phyloP scores from a whole-genome alignment of 2,113 vertebrate species.

The Spea multiplicata region DNA sequence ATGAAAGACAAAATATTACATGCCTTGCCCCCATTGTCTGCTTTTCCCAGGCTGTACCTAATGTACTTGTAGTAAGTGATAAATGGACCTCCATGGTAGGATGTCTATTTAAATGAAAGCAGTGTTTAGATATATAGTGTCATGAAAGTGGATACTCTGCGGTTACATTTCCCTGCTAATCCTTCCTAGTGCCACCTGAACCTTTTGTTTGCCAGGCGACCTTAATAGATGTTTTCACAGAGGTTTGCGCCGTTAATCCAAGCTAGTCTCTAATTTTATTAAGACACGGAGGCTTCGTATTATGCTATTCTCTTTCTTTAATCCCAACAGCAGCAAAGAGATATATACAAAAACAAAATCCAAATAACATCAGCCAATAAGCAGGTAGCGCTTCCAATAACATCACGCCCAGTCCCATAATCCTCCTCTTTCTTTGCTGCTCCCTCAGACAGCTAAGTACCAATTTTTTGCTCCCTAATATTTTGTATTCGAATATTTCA shows the following conservation, averaged over 20 bases:
- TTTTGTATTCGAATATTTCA: too few species aligned
- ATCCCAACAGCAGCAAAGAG: too few species aligned
- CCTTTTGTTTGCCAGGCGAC: slow-evolving; percentile 18
- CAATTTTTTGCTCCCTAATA: too few species aligned
- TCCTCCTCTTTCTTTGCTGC: too few species aligned
- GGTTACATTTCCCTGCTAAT: slow-evolving; percentile 35
- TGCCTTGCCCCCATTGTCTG: background rate
- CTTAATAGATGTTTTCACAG: slow-evolving; percentile 23
- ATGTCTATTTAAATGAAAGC: background rate
- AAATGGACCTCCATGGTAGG: background rate
- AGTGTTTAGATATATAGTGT: background rate
- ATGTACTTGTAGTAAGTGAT: background rate
- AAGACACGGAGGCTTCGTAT: too few species aligned
- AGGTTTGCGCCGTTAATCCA: slow-evolving; percentile 19
- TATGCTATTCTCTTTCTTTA: too few species aligned
- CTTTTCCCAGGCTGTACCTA: background rate
- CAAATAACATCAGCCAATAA: too few species aligned
- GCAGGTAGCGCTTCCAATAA: too few species aligned
- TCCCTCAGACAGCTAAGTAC: too few species aligned
- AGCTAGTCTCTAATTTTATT: background rate
- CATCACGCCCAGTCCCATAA: too few species aligned
- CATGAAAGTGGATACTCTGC: slow-evolving; percentile 28
- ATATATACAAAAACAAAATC: too few species aligned
- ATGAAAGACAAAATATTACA: background rate
- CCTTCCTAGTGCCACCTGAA: slow-evolving; percentile 25